Percentiles rank a stretch among this genome's conserved stretches.
These are phyloP conservation scores for Lottia gigantea DNA, from an alignment of 2,888 invertebrate species.

Conservation along the genomic window DNA sequence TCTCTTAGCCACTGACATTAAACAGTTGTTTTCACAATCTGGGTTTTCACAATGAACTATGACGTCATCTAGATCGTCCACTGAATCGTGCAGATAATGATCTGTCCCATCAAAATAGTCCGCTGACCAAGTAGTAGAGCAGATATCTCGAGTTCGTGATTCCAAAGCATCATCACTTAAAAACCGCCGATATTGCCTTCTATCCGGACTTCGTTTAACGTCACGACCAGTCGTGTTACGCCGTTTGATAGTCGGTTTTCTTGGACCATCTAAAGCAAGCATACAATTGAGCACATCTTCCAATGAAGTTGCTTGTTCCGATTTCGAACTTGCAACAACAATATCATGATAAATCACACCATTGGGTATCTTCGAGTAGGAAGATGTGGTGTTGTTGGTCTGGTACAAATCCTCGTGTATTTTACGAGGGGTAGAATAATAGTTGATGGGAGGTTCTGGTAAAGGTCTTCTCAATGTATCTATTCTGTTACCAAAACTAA, in stretches of 20 bases:
- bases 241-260: slow-evolving; percentile 31
- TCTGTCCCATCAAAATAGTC: neutral
- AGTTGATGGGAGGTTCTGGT: too few relatives aligned
- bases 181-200: neutral
- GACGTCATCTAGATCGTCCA: slow-evolving; percentile 30
- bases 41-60: slow-evolving; percentile 56
- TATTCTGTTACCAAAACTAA: too few relatives aligned
- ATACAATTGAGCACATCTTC: slow-evolving; percentile 51
- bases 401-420: too few relatives aligned
- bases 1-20: slow-evolving; percentile 80
- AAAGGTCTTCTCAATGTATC: too few relatives aligned
- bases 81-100: neutral
- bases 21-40: slow-evolving; percentile 57
- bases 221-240: slow-evolving; percentile 22
- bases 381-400: too few relatives aligned
- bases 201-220: slow-evolving; percentile 19
- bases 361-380: too few relatives aligned
- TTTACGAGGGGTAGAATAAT: too few relatives aligned
- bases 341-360: too few relatives aligned
- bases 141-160: slow-evolving; percentile 12
- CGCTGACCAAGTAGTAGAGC: neutral
- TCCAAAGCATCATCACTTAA: neutral
- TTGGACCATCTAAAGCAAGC: slow-evolving; percentile 39
- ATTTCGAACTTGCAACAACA: too few relatives aligned
- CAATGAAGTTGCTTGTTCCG: slow-evolving; percentile 33